These are phyloP conservation scores for Nyctibius grandis DNA, from an alignment of 2,797 vertebrate genomes.

Conservation along the genomic window DNA sequence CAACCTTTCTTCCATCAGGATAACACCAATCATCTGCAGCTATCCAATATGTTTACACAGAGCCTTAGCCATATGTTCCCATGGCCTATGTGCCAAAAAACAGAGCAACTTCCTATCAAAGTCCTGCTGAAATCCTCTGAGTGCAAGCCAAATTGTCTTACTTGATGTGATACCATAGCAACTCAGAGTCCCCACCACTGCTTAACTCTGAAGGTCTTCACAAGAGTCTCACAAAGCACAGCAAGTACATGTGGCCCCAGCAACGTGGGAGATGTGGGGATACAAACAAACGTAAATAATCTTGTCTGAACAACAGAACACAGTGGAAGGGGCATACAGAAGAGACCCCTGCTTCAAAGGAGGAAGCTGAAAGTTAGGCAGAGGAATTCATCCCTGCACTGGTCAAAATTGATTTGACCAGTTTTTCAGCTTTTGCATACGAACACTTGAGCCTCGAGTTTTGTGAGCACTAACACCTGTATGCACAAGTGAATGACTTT, in stretches of 20 bases:
- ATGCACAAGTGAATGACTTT: neutral
- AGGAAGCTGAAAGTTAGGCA: neutral
- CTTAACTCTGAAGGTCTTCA: neutral
- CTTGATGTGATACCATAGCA: constrained; percentile 22
- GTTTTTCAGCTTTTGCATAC: neutral
- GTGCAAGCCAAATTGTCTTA: neutral
- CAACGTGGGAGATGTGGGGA: neutral
- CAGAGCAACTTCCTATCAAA: constrained; percentile 34
- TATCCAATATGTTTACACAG: constrained; percentile 1
- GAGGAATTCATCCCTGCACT: neutral
- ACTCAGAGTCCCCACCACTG: neutral
- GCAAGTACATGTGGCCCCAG: neutral
- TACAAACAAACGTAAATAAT: constrained; percentile 25
- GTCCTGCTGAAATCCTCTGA: constrained; percentile 25
- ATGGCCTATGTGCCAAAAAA: constrained; percentile 13
- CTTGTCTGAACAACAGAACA: neutral
- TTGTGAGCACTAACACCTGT: neutral
- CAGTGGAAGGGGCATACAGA: neutral
- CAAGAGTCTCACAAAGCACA: neutral
- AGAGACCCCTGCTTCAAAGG: neutral
- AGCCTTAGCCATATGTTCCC: constrained; percentile 27
- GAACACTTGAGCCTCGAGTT: fast-evolving
- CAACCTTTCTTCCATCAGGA: neutral
- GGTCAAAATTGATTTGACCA: neutral
- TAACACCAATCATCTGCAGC: constrained; percentile 1